phyloP scores from a whole-genome alignment of 2,888 invertebrate genomes.

The Prosopocoilus inquinatus region DNA sequence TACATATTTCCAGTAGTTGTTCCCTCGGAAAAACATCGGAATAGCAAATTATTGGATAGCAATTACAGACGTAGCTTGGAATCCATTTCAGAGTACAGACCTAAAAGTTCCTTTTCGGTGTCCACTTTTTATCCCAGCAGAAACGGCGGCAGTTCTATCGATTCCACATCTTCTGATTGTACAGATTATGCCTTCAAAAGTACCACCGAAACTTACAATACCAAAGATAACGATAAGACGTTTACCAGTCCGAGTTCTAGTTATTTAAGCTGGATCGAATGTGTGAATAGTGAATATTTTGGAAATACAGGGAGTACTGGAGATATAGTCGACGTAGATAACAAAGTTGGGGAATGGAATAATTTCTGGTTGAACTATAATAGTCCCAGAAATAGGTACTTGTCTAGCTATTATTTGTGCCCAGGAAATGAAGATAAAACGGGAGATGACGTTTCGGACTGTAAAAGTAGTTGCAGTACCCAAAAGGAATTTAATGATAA shows the following conservation, averaged over 20 bases:
- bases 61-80: conserved; percentile 45
- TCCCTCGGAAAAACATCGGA: conserved; percentile 17
- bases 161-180: conserved; percentile 42
- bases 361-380: conserved; percentile 52
- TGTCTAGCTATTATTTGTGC: conserved; percentile 42
- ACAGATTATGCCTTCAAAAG: conserved; percentile 43
- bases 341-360: conserved; percentile 51
- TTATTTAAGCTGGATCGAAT: conserved; percentile 50
- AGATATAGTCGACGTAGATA: conserved; percentile 34
- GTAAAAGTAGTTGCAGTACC: conserved; percentile 45
- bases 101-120: conserved; percentile 43
- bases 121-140: conserved; percentile 33
- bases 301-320: conserved; percentile 32
- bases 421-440: conserved; percentile 36
- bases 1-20: conserved; percentile 10
- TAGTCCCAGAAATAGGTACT: conserved; percentile 42
- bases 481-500: conserved; percentile 46
- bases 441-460: conserved; percentile 44
- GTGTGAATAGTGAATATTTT: conserved; percentile 46
- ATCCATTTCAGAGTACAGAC: conserved; percentile 48
- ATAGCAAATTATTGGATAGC: conserved; percentile 37
- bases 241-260: conserved; percentile 44
- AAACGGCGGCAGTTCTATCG: conserved; percentile 38
- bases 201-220: conserved; percentile 30
- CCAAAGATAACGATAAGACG: conserved; percentile 35